Base-by-base conservation (phyloP, 2,888 invertebrate species). In the Cryptocephalus moraei region DNA sequence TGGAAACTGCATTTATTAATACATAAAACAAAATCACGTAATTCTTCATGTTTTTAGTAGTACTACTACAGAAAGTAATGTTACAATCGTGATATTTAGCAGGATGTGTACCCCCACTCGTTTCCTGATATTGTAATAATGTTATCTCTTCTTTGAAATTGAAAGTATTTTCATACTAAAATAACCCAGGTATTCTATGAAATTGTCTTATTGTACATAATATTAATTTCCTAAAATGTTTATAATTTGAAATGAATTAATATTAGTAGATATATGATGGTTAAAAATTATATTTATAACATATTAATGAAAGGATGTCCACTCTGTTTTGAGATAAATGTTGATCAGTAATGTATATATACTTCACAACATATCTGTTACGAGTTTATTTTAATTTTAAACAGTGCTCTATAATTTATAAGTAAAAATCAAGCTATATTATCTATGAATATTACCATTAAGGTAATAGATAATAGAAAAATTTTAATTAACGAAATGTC, bases 31-130 rank as follows among this genome's bases (percentile, higher is more conserved):
- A 22, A 9, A 10, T 13, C 32, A 32, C 31, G 10, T 31, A 32
- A 42, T 42, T 32, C 11, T 42, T 22, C 12, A 42, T 31, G 32
- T 10, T 32, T 2, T 22, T 22, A 22, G 22, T 22, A 22, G 22
- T 22, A 22, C 22, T 22, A 22, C 38, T 39, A 44, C 42, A 39
- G 13, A 14, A 22, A 32, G 46, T 46, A 45, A 33, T 41, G 32
- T 43, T 40, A 34, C 31, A 33, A 43, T 46, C 40, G 44, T 36
- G 13, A 46, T 22, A 22, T 22, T 22, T 22, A 22, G 22, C 63
- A 65, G 67, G 67, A 67, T 61, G 56, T 60, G 47, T 56, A 56
- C 61, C 61, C 64, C 65, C 66, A 66, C 65, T 58, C 60, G 60
- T 60, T 66, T 67, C 66, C 68, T 65, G 62, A 55, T 49, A 47